Base-by-base conservation (phyloP, 2,888 invertebrate species). In the Eilema caniola region DNA sequence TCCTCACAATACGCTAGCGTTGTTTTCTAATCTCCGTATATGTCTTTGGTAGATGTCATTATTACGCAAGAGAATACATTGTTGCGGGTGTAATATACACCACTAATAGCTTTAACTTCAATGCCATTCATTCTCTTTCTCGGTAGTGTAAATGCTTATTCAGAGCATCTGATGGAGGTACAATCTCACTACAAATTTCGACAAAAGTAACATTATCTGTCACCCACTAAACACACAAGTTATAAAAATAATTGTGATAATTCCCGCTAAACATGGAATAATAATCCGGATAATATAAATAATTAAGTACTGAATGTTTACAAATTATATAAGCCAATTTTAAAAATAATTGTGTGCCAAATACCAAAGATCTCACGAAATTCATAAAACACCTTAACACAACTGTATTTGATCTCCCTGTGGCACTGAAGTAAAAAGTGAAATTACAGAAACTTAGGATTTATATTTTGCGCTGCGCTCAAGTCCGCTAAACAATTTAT, bases 1-100 rank as follows among this genome's bases (percentile, higher is more conserved):
- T 88, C 84, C 86, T 86, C 86, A 84, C 86, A 84, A 85, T 85
- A 86, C 85, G 85, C 86, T 86, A 85, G 84, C 84, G 84, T 79
- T 76, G 78, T 81, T 81, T 79, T 73, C 73, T 73, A 70, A 81
- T 77, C 73, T 81, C 81, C 83, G 75, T 84, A 82, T 79, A 79
- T 76, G 80, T 74, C 70, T 73, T 80, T 77, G 77, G 77, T 73
- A 78, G 77, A 78, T 75, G 79, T 74, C 70, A 73, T 81, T 77
- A 76, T 74, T 37, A 56, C 57, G 64, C 47, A 66, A 12, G 31
- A 33, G 11, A 33, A 23, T 24, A 62, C 25, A 56, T 37, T 61
- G 23, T 16, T 67, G n/a, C 25, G 25, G 28, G 4, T 28, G 10
- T 11, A 28, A 28, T 28, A 28, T n/a, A 23, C n/a, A 23, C 16